Evolutionary conservation across 2,888 invertebrate genomes (phyloP).

Genomic region (Leptothorax acervorum): DNA sequence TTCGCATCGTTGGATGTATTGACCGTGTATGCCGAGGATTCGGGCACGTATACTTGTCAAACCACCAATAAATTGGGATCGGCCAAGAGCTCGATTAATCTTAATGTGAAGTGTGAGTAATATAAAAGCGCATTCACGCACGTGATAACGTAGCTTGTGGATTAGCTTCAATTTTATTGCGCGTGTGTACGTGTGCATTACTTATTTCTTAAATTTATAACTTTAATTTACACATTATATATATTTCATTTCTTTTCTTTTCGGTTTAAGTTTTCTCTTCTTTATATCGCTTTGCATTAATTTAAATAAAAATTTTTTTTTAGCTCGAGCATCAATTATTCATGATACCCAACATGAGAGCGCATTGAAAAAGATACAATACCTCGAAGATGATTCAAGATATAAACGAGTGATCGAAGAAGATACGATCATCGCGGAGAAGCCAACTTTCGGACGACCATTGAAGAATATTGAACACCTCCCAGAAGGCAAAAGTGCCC

Average conservation of each 20-base stretch:
- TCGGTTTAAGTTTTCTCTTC: background rate
- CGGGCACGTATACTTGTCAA: constrained; percentile 95
- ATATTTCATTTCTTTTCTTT: background rate
- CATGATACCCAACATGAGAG: constrained; percentile 97
- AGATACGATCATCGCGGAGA: constrained; percentile 92
- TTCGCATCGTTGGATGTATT: constrained; percentile 98
- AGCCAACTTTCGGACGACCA: constrained; percentile 95
- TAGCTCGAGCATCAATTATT: constrained; percentile 93
- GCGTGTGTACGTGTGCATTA: background rate
- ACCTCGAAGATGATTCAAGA: constrained; percentile 94
- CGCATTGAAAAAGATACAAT: constrained; percentile 96
- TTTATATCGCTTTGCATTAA: background rate
- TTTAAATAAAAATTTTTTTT: constrained; percentile 75
- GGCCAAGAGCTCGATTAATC: constrained; percentile 92
- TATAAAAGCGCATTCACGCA: background rate
- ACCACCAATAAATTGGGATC: constrained; percentile 95
- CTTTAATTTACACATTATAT: background rate
- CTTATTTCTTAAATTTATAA: constrained; percentile 4
- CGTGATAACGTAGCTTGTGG: background rate
- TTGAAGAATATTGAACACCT: constrained; percentile 94
- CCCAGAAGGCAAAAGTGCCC: constrained; percentile 95
- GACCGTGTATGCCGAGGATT: constrained; percentile 97
- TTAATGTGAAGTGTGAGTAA: constrained; percentile 93
- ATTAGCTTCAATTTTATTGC: background rate
- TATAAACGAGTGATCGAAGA: constrained; percentile 91